A percentile compares a stretch with the other conserved stretches of the same genome.
Conservation (phyloP, 2,888 invertebrate species). For the Mythimna pallens region DNA sequence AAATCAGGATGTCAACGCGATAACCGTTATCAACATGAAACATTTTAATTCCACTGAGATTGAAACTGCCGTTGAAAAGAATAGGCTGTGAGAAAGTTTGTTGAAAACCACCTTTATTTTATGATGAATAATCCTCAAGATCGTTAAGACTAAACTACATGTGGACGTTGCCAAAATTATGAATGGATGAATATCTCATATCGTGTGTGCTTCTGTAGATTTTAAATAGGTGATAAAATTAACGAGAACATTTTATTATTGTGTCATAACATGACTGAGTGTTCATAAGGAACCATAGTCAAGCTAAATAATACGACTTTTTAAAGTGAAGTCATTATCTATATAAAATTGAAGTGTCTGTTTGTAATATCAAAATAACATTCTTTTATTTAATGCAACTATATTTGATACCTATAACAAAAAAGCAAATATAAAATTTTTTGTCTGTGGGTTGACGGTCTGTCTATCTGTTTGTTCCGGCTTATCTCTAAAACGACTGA, state of each 20-base stretch:
- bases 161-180: constrained; percentile 59
- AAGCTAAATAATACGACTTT: constrained; percentile 62
- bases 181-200: constrained; percentile 58
- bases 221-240: constrained; percentile 59
- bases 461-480: too few relatives aligned
- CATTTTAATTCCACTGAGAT: constrained; percentile 53
- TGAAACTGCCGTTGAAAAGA: constrained; percentile 40
- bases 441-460: too few relatives aligned
- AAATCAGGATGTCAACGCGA: constrained; percentile 84
- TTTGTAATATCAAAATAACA: too few relatives aligned
- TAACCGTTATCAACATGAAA: constrained; percentile 73
- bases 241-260: constrained; percentile 58
- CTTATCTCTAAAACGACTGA: too few relatives aligned
- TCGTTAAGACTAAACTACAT: constrained; percentile 34
- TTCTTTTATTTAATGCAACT: too few relatives aligned
- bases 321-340: constrained; percentile 56
- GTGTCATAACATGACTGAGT: constrained; percentile 66
- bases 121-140: constrained; percentile 38
- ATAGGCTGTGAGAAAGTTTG: constrained; percentile 36
- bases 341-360: too few relatives aligned
- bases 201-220: constrained; percentile 48
- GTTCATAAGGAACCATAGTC: constrained; percentile 57
- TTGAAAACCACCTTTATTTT: constrained; percentile 28
- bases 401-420: too few relatives aligned
- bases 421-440: too few relatives aligned